Base-by-base conservation (phyloP, 1,140 invertebrate species). In the Triops longicaudatus region DNA sequence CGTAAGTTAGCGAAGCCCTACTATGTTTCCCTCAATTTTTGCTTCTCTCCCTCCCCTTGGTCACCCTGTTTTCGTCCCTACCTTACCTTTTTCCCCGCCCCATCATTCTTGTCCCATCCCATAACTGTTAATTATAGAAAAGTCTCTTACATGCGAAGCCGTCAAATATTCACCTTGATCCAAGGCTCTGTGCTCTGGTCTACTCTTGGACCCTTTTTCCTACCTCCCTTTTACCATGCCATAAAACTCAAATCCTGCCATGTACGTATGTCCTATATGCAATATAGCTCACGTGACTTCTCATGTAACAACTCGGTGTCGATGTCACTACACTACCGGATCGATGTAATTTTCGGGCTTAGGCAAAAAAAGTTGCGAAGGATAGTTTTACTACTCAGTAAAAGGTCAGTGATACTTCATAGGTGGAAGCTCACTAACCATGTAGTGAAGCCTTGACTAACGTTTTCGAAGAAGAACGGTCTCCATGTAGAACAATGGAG, bases 121-220 rank as follows among this genome's bases (percentile, higher is more conserved):
- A 22, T 63, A 63, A 63, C 50, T 63, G 22, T 63, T 63, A 17
- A 63, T 63, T 63, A 63, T n/a, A 63, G 50, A 63, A 63, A 63
- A 63, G 50, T 63, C 50, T 63, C 50, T 37, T 37, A 14, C 50
- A 63, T 63, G 50, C 50, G 50, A 63, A 63, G 50, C 50, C 50
- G 14, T 63, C 50, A 63, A 63, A 63, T 63, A 63, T 63, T 63
- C 50, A 63, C 50, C 50, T 63, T 63, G 50, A 63, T 63, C 50
- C 50, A 63, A 63, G 31, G 50, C 14, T 63, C 4, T 44, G 43
- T 12, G 43, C n/a, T n/a, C 31, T 37, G 50, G 17, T 63, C 50
- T 22, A 63, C n/a, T n/a, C 50, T 22, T 14, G 14, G 11, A n/a
- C 22, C 50, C 50, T 63, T 22, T 22, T 22, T 22, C 50, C 22